Conservation (phyloP, 2,888 invertebrate species). For the Aspidiotus rigidus region DNA sequence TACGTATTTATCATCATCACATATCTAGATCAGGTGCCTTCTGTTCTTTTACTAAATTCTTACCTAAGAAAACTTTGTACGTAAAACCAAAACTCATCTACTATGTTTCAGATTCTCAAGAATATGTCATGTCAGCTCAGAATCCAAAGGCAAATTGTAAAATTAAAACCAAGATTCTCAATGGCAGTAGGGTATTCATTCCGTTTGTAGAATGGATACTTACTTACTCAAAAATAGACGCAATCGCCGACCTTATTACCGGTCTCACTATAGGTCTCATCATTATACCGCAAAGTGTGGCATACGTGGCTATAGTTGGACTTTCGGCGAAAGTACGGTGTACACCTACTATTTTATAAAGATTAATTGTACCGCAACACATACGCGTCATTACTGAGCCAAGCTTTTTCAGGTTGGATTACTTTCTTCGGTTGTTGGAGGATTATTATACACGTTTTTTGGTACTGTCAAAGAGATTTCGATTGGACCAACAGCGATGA, state of each 20-base stretch:
- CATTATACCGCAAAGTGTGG: constrained; percentile 86
- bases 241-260: constrained; percentile 72
- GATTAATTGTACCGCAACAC: too few relatives aligned
- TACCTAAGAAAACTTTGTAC: too few relatives aligned
- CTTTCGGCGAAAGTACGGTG: constrained; percentile 62
- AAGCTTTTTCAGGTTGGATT: constrained; percentile 63
- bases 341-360: too few relatives aligned
- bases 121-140: constrained; percentile 26
- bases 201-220: constrained; percentile 48
- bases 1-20: too few relatives aligned
- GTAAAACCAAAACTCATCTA: too few relatives aligned
- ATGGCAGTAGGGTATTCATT: constrained; percentile 23
- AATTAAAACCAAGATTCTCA: constrained; percentile 19
- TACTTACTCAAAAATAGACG: constrained; percentile 56
- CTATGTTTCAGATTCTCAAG: background rate
- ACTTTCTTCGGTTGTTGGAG: constrained; percentile 83
- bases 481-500: constrained; percentile 86
- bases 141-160: constrained; percentile 10
- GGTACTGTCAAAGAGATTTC: constrained; percentile 81
- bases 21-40: too few relatives aligned
- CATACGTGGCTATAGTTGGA: constrained; percentile 80
- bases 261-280: constrained; percentile 83
- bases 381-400: background rate
- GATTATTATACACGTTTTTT: constrained; percentile 74
- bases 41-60: too few relatives aligned